These are phyloP conservation scores for Echinarachnius parma DNA, from an alignment of 53 echinoderm and acorn worm genomes.

Conservation along the genomic window DNA sequence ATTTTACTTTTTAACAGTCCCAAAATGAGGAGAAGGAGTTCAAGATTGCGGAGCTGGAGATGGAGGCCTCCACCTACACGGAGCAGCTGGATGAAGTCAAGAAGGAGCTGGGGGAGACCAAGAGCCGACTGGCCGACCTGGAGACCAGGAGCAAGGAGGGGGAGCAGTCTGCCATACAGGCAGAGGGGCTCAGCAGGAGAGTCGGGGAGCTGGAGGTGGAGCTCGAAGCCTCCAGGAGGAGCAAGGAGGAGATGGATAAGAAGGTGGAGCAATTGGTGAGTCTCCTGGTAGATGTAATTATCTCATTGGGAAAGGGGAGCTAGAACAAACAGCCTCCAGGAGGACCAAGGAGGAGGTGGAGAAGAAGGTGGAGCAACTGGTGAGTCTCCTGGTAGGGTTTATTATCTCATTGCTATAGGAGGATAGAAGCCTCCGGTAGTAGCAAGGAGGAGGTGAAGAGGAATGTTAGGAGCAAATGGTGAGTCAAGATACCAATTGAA, in stretches of 20 bases:
- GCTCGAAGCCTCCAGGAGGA: conserved; percentile 43
- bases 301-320: not conserved
- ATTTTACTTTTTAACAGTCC: too few species aligned
- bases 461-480: too few species aligned
- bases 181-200: conserved; percentile 59
- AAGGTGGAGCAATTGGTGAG: conserved; percentile 64
- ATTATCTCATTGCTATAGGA: too few species aligned
- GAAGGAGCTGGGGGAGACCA: conserved; percentile 71
- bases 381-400: too few species aligned
- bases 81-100: conserved; percentile 84
- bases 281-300: not conserved
- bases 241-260: conserved; percentile 55
- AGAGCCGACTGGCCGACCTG: conserved; percentile 53
- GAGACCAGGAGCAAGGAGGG: conserved; percentile 72
- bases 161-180: conserved; percentile 59
- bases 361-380: conserved; percentile 12
- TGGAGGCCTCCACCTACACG: conserved; percentile 73
- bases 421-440: too few species aligned
- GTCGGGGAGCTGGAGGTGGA: conserved; percentile 69
- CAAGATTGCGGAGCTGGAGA: conserved; percentile 96
- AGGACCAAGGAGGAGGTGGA: conserved; percentile 5
- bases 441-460: too few species aligned
- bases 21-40: conserved; percentile 95
- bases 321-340: not conserved
- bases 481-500: too few species aligned